Evolutionary conservation across 2,113 vertebrate species (phyloP), one percentile per base, ranked within the genome.

Genomic region (Alethe diademata): DNA sequence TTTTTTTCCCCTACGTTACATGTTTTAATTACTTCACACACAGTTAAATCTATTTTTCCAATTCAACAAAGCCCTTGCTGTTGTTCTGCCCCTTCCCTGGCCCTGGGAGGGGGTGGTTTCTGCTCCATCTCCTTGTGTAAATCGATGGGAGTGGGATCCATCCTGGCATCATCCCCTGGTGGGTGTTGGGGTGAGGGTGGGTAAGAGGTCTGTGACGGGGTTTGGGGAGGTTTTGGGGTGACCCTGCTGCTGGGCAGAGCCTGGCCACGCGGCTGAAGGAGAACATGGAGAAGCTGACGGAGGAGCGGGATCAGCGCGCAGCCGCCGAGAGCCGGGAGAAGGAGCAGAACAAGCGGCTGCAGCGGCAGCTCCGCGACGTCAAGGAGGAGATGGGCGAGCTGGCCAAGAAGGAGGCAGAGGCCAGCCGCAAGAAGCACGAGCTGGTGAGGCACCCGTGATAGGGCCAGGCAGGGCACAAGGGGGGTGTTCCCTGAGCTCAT

Each of bases 401-500:
- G 74, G 98, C 98, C 96, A 99, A 99, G 95, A 99, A 99, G 94
- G 99, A 99, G 95, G 97, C 98, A 0, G 99, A 99, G 95, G 99
- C 99, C 45, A 99, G 98, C 94, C 99, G 99, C 97, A 99, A 99
- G 96, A 99, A 99, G 66, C 99, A 99, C 0, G 99, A 99, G 84
- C 97, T 99, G 98, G 99, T 99, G 96, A 98, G 84, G 78, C 74
- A 12, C 9, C 47, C 1, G 0, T 0, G 9, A 4, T 0, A 8
- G 73, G 38, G 33, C 14, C 1, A 2, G 66, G n/a, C 57, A 14
- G 19, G 35, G 38, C 10, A 16, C 2, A 0, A 6, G 42, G 43
- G 6, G 6, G 8, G 2, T 54, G 48, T 84, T 76, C 19, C 15
- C 3, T 1, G 1, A 6, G 38, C 79, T 91, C 61, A 79, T 29